A percentile compares a stretch with the other conserved stretches of the same genome.
phyloP scores from a whole-genome alignment of 1,140 invertebrate genomes.

The Maconellicoccus hirsutus region DNA sequence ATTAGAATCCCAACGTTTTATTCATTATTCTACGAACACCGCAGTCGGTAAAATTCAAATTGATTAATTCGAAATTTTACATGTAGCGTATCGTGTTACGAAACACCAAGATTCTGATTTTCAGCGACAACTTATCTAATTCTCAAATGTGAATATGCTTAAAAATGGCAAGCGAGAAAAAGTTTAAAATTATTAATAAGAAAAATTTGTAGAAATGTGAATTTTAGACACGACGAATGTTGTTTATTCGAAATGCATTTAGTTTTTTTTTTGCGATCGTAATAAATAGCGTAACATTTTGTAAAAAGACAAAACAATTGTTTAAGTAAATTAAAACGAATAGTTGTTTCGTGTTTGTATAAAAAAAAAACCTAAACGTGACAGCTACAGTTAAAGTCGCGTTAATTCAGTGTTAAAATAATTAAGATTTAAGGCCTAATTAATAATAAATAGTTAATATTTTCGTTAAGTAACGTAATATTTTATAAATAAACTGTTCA shows the following conservation, averaged over 20 bases:
- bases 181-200: conserved; percentile 5
- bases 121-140: background rate
- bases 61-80: no score
- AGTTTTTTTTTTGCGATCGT: background rate
- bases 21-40: no score
- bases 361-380: background rate
- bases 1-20: no score
- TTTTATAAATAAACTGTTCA: conserved; percentile 5
- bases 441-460: conserved; percentile 14
- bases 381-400: background rate
- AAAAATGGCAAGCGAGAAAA: background rate
- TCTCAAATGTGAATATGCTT: no score
- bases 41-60: no score
- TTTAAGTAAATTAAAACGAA: background rate
- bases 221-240: background rate
- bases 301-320: background rate
- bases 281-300: conserved; percentile 3
- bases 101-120: background rate
- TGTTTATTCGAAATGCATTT: conserved; percentile 5
- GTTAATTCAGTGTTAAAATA: conserved; percentile 6
- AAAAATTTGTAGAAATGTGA: background rate
- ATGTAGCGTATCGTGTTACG: background rate
- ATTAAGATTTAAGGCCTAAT: conserved; percentile 17
- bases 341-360: background rate
- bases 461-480: conserved; percentile 4